phyloP scores from a whole-genome alignment of 2,113 vertebrate genomes.

The Chinchilla lanigera region DNA sequence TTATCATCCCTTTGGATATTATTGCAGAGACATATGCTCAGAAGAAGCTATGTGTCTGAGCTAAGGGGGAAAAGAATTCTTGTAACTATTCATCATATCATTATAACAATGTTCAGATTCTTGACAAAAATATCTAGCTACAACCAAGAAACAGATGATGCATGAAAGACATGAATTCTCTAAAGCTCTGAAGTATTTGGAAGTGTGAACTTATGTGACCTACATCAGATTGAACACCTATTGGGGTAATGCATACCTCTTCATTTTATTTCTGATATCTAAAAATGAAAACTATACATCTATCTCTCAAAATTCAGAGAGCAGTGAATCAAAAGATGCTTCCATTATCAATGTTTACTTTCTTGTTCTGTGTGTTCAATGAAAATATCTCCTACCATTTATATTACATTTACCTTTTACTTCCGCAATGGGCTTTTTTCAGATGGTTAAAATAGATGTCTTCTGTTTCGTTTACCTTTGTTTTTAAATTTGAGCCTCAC shows the following conservation, averaged over 20 bases:
- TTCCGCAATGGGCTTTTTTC: not conserved
- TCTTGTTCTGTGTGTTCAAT: slow-evolving; percentile 59
- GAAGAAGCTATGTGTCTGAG: not conserved
- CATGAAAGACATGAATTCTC: slow-evolving; percentile 72
- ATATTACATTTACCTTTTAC: slow-evolving; percentile 74
- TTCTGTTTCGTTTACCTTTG: not conserved
- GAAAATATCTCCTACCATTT: slow-evolving; percentile 71
- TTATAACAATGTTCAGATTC: slow-evolving; percentile 73
- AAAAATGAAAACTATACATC: slow-evolving; percentile 75
- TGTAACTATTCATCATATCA: slow-evolving; percentile 83
- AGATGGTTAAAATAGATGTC: not conserved
- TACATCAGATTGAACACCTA: slow-evolving; percentile 71
- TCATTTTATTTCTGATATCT: slow-evolving; percentile 75
- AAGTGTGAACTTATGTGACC: slow-evolving; percentile 62
- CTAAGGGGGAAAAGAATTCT: slow-evolving; percentile 80
- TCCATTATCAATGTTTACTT: slow-evolving; percentile 71
- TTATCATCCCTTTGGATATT: not conserved
- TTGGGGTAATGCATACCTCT: slow-evolving; percentile 59
- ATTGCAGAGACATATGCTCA: not conserved
- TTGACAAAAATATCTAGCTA: slow-evolving; percentile 74
- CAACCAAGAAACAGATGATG: slow-evolving; percentile 68
- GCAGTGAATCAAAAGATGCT: slow-evolving; percentile 64
- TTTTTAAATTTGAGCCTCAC: not conserved
- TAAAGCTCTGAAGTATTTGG: slow-evolving; percentile 72
- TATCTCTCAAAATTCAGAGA: slow-evolving; percentile 68